A percentile compares a stretch with the other conserved stretches of the same genome.
Conservation (phyloP, 37 sponge, comb jelly and placozoan species). For the Beroe forskalii region DNA sequence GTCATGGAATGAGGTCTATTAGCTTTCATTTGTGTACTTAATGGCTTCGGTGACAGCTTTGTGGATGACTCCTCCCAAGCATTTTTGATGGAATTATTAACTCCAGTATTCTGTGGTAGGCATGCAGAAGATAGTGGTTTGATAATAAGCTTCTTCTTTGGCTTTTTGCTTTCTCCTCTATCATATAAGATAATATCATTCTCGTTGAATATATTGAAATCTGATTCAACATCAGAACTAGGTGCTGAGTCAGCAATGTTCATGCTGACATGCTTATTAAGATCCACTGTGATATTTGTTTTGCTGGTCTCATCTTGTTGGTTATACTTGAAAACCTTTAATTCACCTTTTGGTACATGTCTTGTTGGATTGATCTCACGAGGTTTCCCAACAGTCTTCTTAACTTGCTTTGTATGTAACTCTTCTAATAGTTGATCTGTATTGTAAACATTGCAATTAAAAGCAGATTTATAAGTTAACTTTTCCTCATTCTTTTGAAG, state of each 20-base stretch:
- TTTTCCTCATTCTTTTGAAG: neutral
- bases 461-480: neutral
- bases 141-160: neutral
- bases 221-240: neutral
- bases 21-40: neutral
- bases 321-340: slow-evolving; percentile 34
- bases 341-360: neutral
- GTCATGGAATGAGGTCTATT: neutral
- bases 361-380: slow-evolving; percentile 5
- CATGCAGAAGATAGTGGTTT: slow-evolving; percentile 35
- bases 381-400: neutral
- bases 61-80: neutral
- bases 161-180: slow-evolving; percentile 4
- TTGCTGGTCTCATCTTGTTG: neutral
- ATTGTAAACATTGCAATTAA: slow-evolving; percentile 13
- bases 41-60: neutral
- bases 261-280: neutral
- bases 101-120: neutral
- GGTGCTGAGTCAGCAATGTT: neutral
- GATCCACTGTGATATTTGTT: neutral
- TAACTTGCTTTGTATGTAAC: neutral
- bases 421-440: slow-evolving; percentile 34
- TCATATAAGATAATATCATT: slow-evolving; percentile 26
- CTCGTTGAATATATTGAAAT: neutral
- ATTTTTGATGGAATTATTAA: neutral